Conservation (phyloP, 1,140 invertebrate species). For the Venturia canescens region DNA sequence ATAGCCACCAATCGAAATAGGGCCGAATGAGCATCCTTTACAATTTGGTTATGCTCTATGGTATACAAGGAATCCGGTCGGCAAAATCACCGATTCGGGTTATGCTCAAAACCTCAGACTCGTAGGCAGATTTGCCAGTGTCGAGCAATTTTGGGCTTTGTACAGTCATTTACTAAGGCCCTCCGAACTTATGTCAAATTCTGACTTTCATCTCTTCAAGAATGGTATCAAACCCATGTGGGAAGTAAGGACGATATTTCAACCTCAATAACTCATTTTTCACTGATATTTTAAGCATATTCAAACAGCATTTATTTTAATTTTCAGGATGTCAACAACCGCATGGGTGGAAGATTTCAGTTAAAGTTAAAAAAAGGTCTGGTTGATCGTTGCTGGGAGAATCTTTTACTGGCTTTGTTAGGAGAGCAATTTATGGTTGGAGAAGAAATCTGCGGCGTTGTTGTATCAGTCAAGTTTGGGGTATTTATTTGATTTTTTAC, state of each 20-base stretch:
- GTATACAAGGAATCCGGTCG: conserved; percentile 87
- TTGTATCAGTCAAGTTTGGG: conserved; percentile 95
- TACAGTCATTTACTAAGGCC: conserved; percentile 95
- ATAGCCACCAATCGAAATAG: conserved; percentile 81
- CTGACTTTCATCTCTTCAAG: conserved; percentile 98
- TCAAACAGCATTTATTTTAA: conserved; percentile 39
- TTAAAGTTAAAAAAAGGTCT: conserved; percentile 95
- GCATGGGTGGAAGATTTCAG: conserved; percentile 98
- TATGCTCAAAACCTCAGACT: conserved; percentile 86
- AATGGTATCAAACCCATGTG: conserved; percentile 99
- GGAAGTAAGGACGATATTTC: conserved; percentile 84
- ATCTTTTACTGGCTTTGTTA: conserved; percentile 97
- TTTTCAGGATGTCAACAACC: conserved; percentile 91
- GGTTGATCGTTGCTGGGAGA: conserved; percentile 98
- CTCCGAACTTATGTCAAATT: conserved; percentile 91
- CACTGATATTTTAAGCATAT: too few species aligned
- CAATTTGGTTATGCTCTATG: conserved; percentile 94
- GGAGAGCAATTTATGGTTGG: conserved; percentile 99
- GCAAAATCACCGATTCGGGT: conserved; percentile 81
- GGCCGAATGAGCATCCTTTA: conserved; percentile 88
- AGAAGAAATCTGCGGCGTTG: conserved; percentile 98
- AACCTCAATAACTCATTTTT: too few species aligned
- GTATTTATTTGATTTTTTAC: conserved; percentile 73
- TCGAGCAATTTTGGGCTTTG: conserved; percentile 98
- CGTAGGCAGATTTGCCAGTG: conserved; percentile 91